Base-by-base conservation (phyloP, 2,888 invertebrate species). In the Eudasyphora cyanicolor region DNA sequence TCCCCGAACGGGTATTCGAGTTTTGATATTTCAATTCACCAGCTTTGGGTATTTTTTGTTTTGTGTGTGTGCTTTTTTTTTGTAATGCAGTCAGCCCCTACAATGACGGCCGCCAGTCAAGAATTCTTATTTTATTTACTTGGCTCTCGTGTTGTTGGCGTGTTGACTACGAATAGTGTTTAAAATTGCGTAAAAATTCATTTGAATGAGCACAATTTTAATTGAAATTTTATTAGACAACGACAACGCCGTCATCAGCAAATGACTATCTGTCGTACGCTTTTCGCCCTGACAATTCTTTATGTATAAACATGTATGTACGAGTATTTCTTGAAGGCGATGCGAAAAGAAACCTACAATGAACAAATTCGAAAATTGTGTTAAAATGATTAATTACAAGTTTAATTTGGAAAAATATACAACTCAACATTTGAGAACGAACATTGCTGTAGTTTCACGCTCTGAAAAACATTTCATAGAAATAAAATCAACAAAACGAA, bases 151-250 rank as follows among this genome's bases (percentile, higher is more conserved):
- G 1, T 2, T 1, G n/a, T 12, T 27, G 27, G 57, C 27, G n/a
- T 24, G 8, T 57, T 12, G 60, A 29, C 7, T 29, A 29, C 2
- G n/a, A n/a, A 1, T 45, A 8, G 45, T 57, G 12, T 12, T n/a
- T 38, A 35, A 67, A 67, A 42, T 67, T 67, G 67, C 67, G 67
- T 67, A 67, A 67, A 67, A 42, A 21, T 19, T 10, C n/a, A 67
- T 67, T 67, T 67, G 42, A 67, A 67, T 67, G 64, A 10, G 35
- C 32, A 35, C 4, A 67, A 42, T 19, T 12, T 67, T 67, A 67
- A 67, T 67, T 67, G 21, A 42, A 60, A 67, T 67, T 35, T 62
- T 64, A 35, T 64, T 64, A n/a, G 51, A 17, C 24, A 51, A n/a
- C 45, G n/a, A 32, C 32, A 32, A 45, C 45, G 45, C n/a, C 45